Evolutionary conservation across 2,888 invertebrate species (phyloP), one percentile per base, ranked within the genome.

Genomic region (Ennomos fuscantarius): DNA sequence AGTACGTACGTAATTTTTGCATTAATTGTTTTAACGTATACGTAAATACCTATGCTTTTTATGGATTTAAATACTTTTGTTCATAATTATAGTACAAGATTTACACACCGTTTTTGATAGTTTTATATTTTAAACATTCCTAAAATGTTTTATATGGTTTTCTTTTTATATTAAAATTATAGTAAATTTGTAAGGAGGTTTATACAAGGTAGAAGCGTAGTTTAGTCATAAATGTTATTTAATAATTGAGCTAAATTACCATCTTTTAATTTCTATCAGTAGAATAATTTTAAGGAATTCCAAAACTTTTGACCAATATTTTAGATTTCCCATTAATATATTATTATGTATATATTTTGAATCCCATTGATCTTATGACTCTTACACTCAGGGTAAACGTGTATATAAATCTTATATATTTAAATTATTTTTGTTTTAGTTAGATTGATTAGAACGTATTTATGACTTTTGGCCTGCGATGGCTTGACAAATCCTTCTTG

Each of bases 121-220:
- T 62, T 63, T 63, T 65, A 60, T 62, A 62, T 58, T 58, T 64
- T 63, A 34, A 47, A 50, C 41, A 52, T 60, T 60, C 59, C 56
- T 59, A 48, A 58, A 49, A 33, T 32, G 32, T 60, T 73, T 68
- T 65, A 56, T 66, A 68, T 68, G 62, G 64, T 63, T 70, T 76
- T 72, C 64, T 66, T 70, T 75, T 68, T 66, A 71, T 73, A 69
- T 68, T 62, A 63, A 58, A 59, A 60, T 56, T 81, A 85, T 87
- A 85, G 82, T 83, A 83, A 84, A 87, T 88, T 88, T 87, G 82
- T 86, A 82, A 90, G 79, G 91, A 91, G 92, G 92, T 92, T 91
- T 89, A 92, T 91, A 92, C 92, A 92, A 92, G 92, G 92, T 92
- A 92, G 92, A 86, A 76, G 81, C 80, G 88, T 89, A 90, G 89